Evolutionary conservation across 1,140 invertebrate species (phyloP).

Genomic region (Rhizoglyphus robini): DNA sequence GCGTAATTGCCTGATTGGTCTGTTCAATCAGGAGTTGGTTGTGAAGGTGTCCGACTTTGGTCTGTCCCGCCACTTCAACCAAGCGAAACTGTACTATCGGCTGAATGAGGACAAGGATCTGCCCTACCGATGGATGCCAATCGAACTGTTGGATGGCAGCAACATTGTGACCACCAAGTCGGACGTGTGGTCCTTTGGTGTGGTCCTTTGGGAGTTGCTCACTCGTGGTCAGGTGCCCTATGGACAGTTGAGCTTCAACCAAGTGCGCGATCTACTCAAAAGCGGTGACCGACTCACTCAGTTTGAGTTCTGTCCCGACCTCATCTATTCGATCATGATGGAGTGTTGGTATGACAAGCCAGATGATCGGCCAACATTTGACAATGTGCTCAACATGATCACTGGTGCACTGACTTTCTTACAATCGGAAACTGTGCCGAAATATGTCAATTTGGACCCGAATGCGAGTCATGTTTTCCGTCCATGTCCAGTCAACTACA

Average conservation of each 20-base stretch:
- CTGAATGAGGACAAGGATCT: conserved; percentile 32
- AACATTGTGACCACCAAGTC: conserved; percentile 31
- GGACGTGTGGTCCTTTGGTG: conserved; percentile 37
- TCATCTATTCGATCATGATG: conserved; percentile 36
- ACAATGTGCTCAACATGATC: conserved; percentile 17
- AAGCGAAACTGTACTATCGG: conserved; percentile 33
- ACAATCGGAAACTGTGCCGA: background rate
- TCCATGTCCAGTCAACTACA: background rate
- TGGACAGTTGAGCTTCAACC: conserved; percentile 29
- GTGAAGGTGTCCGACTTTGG: conserved; percentile 39
- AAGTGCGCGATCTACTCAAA: conserved; percentile 29
- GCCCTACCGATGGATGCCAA: conserved; percentile 37
- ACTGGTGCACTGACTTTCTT: background rate
- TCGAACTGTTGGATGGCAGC: conserved; percentile 33
- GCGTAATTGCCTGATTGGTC: conserved; percentile 39
- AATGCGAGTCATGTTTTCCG: background rate
- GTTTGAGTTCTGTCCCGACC: conserved; percentile 30
- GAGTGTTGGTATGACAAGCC: conserved; percentile 35
- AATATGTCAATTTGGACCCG: background rate
- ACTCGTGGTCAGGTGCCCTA: conserved; percentile 33
- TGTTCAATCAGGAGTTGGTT: conserved; percentile 28
- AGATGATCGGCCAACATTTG: conserved; percentile 27
- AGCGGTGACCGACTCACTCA: conserved; percentile 29
- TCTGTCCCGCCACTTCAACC: conserved; percentile 34
- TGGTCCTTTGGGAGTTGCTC: conserved; percentile 37